A percentile compares a stretch with the other conserved stretches of the same genome.
Conservation (phyloP, 2,888 invertebrate species). For the Xylocampa areola region DNA sequence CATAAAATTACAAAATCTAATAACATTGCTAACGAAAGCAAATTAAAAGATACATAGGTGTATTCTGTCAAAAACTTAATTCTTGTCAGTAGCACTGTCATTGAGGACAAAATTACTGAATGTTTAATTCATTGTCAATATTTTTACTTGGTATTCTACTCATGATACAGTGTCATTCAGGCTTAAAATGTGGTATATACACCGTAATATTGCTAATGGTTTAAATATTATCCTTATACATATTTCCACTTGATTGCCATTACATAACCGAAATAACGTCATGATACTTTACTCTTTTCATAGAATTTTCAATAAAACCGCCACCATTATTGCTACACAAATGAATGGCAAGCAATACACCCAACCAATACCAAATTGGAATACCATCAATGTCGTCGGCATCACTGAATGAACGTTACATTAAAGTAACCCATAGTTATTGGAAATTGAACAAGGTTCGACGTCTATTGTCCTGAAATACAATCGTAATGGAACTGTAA, state of each 20-base stretch:
- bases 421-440: conserved; percentile 57
- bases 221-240: background rate
- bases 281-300: conserved; percentile 34
- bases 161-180: no score
- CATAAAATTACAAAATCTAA: no score
- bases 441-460: conserved; percentile 61
- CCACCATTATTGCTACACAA: conserved; percentile 47
- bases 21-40: no score
- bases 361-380: conserved; percentile 52
- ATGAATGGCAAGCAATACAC: conserved; percentile 42
- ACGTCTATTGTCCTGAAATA: conserved; percentile 60
- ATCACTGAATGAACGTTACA: conserved; percentile 49
- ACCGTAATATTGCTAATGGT: no score
- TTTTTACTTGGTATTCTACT: no score
- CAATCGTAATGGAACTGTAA: conserved; percentile 62
- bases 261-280: conserved; percentile 35
- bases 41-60: no score
- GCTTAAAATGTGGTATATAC: no score
- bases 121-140: no score
- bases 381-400: conserved; percentile 50
- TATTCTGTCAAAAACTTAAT: no score
- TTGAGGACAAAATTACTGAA: no score
- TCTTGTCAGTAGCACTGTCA: no score
- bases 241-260: conserved; percentile 19
- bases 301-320: conserved; percentile 42